Conservation (phyloP, 2,888 invertebrate species). For the Plebejus argus region DNA sequence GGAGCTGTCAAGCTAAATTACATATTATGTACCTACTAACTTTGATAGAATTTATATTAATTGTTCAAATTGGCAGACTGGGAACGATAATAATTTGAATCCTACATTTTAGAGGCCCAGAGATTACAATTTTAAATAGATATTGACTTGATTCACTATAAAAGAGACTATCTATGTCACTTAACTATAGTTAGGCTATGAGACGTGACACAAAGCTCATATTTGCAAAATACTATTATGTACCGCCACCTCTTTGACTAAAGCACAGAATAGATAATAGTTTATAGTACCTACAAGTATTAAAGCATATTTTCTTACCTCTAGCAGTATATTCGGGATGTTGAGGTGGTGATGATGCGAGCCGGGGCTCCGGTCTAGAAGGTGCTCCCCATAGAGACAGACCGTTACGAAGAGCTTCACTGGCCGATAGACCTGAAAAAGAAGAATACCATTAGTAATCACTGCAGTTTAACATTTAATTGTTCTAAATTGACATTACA, state of each 20-base stretch:
- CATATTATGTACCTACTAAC: not conserved
- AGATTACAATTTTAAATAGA: no score
- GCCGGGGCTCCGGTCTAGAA: slow-evolving; percentile 60
- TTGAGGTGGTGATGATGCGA: slow-evolving; percentile 58
- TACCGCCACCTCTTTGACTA: no score
- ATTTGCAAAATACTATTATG: no score
- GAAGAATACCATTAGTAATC: slow-evolving; percentile 16
- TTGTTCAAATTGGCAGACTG: no score
- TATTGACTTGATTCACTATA: no score
- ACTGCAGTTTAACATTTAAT: not conserved
- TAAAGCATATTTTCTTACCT: slow-evolving; percentile 52
- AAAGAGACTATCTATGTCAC: no score
- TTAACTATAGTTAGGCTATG: no score
- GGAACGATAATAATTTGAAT: no score
- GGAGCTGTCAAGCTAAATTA: not conserved
- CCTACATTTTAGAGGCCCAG: no score
- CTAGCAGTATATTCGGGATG: slow-evolving; percentile 59
- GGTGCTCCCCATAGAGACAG: slow-evolving; percentile 71
- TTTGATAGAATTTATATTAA: not conserved
- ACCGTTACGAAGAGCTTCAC: slow-evolving; percentile 68
- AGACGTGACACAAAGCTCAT: no score
- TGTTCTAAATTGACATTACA: not conserved
- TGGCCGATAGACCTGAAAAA: slow-evolving; percentile 65
- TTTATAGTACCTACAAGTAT: no score
- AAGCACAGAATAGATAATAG: no score